Conservation (phyloP, 2,888 invertebrate genomes). For the Platycheirus albimanus region DNA sequence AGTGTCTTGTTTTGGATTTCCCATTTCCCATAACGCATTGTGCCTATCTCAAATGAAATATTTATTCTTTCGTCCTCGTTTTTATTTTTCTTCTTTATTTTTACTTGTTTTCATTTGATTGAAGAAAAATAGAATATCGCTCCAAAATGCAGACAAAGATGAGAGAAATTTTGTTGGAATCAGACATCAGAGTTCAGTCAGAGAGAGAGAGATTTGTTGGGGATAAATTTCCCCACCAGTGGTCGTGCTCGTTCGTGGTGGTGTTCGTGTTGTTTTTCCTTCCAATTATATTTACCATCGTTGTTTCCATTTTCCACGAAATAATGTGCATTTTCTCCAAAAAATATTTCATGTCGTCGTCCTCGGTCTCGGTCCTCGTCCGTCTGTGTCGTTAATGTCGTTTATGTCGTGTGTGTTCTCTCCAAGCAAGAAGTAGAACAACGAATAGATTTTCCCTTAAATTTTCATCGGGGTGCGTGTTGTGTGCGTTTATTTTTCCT, state of each 20-base stretch:
- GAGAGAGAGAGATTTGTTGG: conserved; percentile 1
- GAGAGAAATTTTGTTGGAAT: conserved; percentile 40
- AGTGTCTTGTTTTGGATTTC: conserved; percentile 37
- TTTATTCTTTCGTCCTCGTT: conserved; percentile 9
- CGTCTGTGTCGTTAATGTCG: conserved; percentile 10
- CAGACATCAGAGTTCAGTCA: too few species aligned
- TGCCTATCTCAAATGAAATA: conserved; percentile 1
- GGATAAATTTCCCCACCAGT: conserved; percentile 28
- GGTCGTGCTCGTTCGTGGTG: too few species aligned
- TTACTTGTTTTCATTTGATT: too few species aligned
- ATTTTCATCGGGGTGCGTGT: conserved; percentile 56
- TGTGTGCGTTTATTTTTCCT: conserved; percentile 49
- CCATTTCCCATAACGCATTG: conserved; percentile 13
- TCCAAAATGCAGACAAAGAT: conserved; percentile 32
- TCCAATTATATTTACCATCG: conserved; percentile 29
- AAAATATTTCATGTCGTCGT: conserved; percentile 30
- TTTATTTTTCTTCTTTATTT: not conserved
- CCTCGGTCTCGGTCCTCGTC: too few species aligned
- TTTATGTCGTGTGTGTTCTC: conserved; percentile 26
- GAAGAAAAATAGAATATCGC: conserved; percentile 49
- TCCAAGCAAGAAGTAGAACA: conserved; percentile 58
- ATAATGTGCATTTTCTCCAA: conserved; percentile 51
- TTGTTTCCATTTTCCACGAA: conserved; percentile 24
- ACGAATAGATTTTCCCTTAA: conserved; percentile 59
- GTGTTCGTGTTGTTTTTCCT: conserved; percentile 17